Base-by-base conservation (phyloP, 37 sponge, comb jelly and placozoan genomes). In the Theonella swinhoei region DNA sequence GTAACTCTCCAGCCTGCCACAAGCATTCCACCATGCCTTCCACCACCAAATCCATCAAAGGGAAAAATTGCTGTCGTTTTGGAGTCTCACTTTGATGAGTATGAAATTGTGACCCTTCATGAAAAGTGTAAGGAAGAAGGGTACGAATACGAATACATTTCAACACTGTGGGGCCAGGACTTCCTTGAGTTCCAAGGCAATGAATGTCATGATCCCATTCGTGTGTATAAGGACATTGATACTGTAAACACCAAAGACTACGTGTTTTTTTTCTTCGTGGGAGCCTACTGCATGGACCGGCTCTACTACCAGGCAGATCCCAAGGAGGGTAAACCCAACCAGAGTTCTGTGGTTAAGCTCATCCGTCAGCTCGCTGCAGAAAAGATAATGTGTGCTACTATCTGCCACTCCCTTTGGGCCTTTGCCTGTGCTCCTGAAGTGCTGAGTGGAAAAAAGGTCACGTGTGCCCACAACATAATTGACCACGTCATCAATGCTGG, bases 401-500 rank as follows among this genome's bases (percentile, higher is more conserved):
- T 75, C 24, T 75, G 76, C n/a, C 76, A 75, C 54, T 42, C 54
- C 58, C 54, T 75, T 24, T 43, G 47, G 76, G 76, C 76, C 24
- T 75, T 75, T 22, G 34, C 25, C 25, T 75, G 76, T 42, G 76
- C 76, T 19, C 76, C 76, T 5, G 76, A 75, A 22, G 76, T 75
- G n/a, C 23, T 75, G 11, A 42, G 30, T 23, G 59, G 58, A 24
- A 40, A 43, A 28, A 75, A 75, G 30, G 76, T 75, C n/a, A 75
- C 76, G 25, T 75, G 76, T 22, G 47, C 76, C 20, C 54, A 39
- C 30, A 75, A 75, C 26, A 39, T 75, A 25, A 42, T 75, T n/a
- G 76, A 75, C 42, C 31, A 75, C 24, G 76, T 75, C 3, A 42
- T 42, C 35, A 75, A 75, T 75, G 76, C 76, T 75, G 76, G 76